Evolutionary conservation across 2,113 vertebrate species (phyloP), one percentile per base, ranked within the genome.

Genomic region (Poicephalus gulielmi): DNA sequence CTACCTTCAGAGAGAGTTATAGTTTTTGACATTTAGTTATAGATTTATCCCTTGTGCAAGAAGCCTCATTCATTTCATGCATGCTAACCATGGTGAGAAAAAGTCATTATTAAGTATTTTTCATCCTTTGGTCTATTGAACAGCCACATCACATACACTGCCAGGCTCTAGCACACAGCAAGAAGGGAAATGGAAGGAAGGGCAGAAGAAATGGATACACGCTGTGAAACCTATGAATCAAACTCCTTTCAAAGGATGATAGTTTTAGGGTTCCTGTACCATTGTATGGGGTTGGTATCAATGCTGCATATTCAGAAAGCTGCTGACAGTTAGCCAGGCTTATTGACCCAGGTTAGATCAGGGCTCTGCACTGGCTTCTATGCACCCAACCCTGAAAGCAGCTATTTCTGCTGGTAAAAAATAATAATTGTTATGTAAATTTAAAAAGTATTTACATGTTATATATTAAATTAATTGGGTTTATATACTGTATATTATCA

Each of bases 1-100:
- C 95, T 95, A 91, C 73, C 94, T 98, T 97, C 97, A 86, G 95
- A 96, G 91, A 93, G 84, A 96, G 95, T 97, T 98, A 97, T 68
- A 88, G 81, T 84, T 97, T 97, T 95, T 97, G 96, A 96, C 97
- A 97, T 96, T 97, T 94, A 93, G 93, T 94, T 98, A 94, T 90
- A 97, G 96, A 96, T 92, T 93, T 96, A 88, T 92, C 91, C 91
- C 78, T 77, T 87, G 50, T 84, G 92, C 92, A 96, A 78, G 88
- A 96, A 96, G 73, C 67, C 91, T 88, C 86, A 39, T 94, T 97
- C 91, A 85, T 88, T 96, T 88, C 52, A 44, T 93, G 93, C 94
- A 93, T 97, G 95, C 92, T 95, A 96, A 98, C 83, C 28, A 13
- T 91, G 75, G 91, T 83, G 73, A 88, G 76, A 84, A 90, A 92